phyloP scores from a whole-genome alignment of 2,113 vertebrate species.

The Neogobius melanostomus region DNA sequence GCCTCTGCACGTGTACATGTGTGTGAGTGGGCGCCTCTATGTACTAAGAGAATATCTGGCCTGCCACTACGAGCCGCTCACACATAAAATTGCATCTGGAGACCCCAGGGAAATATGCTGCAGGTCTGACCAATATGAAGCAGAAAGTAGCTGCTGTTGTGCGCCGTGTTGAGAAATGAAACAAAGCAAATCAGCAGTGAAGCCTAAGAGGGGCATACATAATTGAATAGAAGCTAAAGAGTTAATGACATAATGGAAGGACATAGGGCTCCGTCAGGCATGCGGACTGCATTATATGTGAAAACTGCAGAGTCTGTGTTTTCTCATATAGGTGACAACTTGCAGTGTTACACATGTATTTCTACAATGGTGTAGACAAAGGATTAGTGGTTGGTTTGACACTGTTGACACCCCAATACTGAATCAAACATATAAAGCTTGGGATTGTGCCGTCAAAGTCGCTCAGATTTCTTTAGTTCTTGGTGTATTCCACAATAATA shows the following conservation, averaged over 20 bases:
- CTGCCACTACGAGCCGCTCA: conserved; percentile 41
- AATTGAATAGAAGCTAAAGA: conserved; percentile 33
- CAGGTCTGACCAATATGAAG: conserved; percentile 64
- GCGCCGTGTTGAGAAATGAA: conserved; percentile 38
- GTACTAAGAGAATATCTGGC: conserved; percentile 36
- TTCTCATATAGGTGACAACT: not conserved
- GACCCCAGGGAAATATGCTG: conserved; percentile 77
- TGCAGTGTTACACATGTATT: not conserved
- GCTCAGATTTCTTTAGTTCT: too few species aligned
- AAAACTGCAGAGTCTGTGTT: conserved; percentile 8
- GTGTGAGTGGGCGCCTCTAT: conserved; percentile 25
- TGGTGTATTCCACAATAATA: too few species aligned
- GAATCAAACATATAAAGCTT: not conserved
- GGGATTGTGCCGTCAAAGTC: too few species aligned
- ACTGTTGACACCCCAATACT: not conserved
- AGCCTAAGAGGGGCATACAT: conserved; percentile 28
- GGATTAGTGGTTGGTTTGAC: not conserved
- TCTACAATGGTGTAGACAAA: not conserved
- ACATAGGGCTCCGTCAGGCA: conserved; percentile 8
- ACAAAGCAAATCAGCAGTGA: conserved; percentile 56
- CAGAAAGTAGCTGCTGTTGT: conserved; percentile 47
- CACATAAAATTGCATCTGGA: conserved; percentile 75
- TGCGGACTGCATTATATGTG: not conserved
- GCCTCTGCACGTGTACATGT: conserved; percentile 12
- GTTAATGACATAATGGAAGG: conserved; percentile 25